Evolutionary conservation across 2,888 invertebrate species (phyloP), one percentile per base, ranked within the genome.

Genomic region (Eupithecia centaureata): DNA sequence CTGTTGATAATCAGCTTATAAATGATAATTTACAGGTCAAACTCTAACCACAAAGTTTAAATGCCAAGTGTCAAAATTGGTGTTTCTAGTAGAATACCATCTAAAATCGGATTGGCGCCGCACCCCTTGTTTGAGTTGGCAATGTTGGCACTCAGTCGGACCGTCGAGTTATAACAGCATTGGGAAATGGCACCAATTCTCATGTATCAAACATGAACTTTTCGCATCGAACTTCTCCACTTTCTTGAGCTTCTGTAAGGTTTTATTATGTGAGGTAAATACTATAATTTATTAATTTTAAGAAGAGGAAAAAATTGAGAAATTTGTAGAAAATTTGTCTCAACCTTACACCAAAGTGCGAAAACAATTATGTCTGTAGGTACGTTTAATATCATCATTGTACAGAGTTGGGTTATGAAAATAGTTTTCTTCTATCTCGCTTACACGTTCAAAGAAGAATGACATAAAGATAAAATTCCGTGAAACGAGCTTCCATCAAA

Each of bases 141-240:
- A 57, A 13, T 51, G 51, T 60, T 18, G 60, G 47, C 65, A 57
- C 67, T 51, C 64, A 38, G 63, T 61, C 35, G 47, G 63, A 33
- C 25, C 63, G 51, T 63, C 63, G 33, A 68, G 61, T 65, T 59
- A 38, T 51, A 61, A 68, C 63, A 61, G 54, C 52, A 59, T 68
- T 56, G 62, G 68, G 42, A 62, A 68, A 65, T 65, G 52, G 58
- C 32, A 59, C 32, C 68, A 60, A 69, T 65, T 65, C 65, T 54
- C 42, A 63, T 65, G 59, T 63, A 65, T 65, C 68, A 61, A 61
- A 54, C 38, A 27, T 28, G 27, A 60, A 63, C 54, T 60, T 67
- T 60, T 47, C 60, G 42, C 54, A 33, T 59, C 30, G 61, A 61
- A 51, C 60, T 42, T 63, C 30, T 25, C 12, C 15, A 25, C 33